Percentiles rank a stretch among this genome's conserved stretches.
phyloP scores from a whole-genome alignment of 2,888 invertebrate species.

The Crocallis elinguaria region DNA sequence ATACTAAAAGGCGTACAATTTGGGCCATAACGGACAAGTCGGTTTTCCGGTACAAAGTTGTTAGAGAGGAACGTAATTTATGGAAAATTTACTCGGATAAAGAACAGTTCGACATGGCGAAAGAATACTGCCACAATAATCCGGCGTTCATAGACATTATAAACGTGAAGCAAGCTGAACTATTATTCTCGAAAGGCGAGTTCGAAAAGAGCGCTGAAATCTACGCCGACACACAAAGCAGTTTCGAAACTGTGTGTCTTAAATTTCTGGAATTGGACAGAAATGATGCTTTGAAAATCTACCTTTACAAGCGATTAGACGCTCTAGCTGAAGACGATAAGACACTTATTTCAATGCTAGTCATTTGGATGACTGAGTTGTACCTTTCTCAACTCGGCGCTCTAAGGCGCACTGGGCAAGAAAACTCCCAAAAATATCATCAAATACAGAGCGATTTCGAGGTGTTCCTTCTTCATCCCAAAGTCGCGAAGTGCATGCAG shows the following conservation, averaged over 20 bases:
- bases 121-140: conserved; percentile 92
- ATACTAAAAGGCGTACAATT: conserved; percentile 90
- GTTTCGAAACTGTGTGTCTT: conserved; percentile 97
- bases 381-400: conserved; percentile 95
- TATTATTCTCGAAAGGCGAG: conserved; percentile 90
- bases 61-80: conserved; percentile 93
- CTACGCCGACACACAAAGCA: conserved; percentile 95
- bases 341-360: conserved; percentile 95
- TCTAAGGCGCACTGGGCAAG: conserved; percentile 80
- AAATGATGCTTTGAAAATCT: conserved; percentile 94
- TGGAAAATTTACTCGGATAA: conserved; percentile 96
- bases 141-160: conserved; percentile 93
- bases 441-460: conserved; percentile 91
- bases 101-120: conserved; percentile 94
- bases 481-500: conserved; percentile 91
- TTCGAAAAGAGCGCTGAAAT: conserved; percentile 93
- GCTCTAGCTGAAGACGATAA: conserved; percentile 89
- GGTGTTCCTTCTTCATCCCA: conserved; percentile 88
- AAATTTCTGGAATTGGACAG: conserved; percentile 94
- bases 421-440: conserved; percentile 78
- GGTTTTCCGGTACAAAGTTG: conserved; percentile 93
- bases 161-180: conserved; percentile 94
- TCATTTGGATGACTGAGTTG: conserved; percentile 97
- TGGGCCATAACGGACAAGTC: conserved; percentile 95
- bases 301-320: conserved; percentile 93